Conservation (phyloP, 2,888 invertebrate species). For the Ichneumoninae sp. region DNA sequence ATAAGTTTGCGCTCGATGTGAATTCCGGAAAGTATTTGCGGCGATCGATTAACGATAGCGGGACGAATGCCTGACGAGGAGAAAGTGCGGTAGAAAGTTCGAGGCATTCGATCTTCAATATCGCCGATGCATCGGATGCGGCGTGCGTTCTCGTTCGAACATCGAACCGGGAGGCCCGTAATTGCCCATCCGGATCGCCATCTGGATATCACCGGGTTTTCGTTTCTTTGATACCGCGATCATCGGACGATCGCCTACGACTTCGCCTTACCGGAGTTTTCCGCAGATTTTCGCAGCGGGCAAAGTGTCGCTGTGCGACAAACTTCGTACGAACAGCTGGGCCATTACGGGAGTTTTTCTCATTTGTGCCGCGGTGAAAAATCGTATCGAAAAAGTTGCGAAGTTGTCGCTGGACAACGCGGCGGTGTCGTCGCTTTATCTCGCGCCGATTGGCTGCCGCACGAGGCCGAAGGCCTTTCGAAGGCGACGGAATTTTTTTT, state of each 20-base stretch:
- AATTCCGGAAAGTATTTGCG: slow-evolving; percentile 1
- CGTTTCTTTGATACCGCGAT: neutral
- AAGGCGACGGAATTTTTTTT: too few relatives aligned
- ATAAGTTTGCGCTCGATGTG: slow-evolving; percentile 3
- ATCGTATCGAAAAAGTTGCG: neutral
- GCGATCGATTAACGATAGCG: slow-evolving; percentile 39
- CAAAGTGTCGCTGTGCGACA: neutral
- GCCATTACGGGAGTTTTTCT: slow-evolving; percentile 11
- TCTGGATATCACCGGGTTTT: neutral
- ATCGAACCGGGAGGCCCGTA: slow-evolving; percentile 6
- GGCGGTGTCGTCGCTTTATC: too few relatives aligned
- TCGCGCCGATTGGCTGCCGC: too few relatives aligned
- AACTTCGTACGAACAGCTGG: slow-evolving; percentile 3
- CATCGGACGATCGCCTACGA: slow-evolving; percentile 1
- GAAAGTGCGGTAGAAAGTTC: slow-evolving; percentile 75
- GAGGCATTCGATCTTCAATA: slow-evolving; percentile 68
- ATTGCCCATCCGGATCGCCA: neutral
- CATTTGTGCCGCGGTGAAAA: slow-evolving; percentile 5
- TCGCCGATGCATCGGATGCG: slow-evolving; percentile 37
- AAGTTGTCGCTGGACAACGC: neutral
- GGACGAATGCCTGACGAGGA: slow-evolving; percentile 55
- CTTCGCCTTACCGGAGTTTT: neutral
- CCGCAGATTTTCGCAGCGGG: neutral
- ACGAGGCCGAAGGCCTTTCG: too few relatives aligned
- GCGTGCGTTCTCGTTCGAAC: neutral